Base-by-base conservation (phyloP, 2,888 invertebrate genomes). In the Magallana nippona region DNA sequence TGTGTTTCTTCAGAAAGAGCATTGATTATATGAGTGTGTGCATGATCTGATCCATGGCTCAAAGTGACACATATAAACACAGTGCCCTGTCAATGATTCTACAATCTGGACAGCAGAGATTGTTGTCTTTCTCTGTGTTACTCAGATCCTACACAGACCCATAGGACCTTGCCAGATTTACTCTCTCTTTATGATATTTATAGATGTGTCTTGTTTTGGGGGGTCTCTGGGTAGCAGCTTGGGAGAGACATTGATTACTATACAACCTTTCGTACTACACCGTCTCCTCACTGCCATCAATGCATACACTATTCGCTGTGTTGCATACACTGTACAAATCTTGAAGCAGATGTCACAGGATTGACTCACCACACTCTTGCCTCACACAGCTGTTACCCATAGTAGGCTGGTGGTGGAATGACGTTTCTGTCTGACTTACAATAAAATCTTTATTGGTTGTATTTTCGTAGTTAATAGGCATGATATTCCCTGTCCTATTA, bases 321-420 rank as follows among this genome's bases (percentile, higher is more conserved):
- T 71, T 27, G 71, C 60, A 60, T 5, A 60, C 60, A 60, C 10
- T 60, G 60, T n/a, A n/a, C 60, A 60, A 17, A 27, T 13, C 27
- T 32, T 71, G 71, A 27, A 71, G 71, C 71, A 71, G 71, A 71
- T 71, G 71, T 71, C 71, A 71, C 32, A 15, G 27, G 32, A 32
- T 71, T 2, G 32, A 44, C 44, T 44, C 11, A 63, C n/a, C n/a
- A 8, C n/a, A n/a, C n/a, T 27, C 63, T 63, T 13, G 15, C 71
- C 71, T 17, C 71, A 71, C 71, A 71, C 71, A 27, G 71, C 8
- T 44, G 44, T 44, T 44, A 44, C 44, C 44, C 44, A 44, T 44
- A 44, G 44, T 44, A 44, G 44, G 44, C 44, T 44, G 44, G 44
- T 44, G 5, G 44, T 3, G 44, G 5, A 44, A 44, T 44, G 44